Evolutionary conservation across 2,113 vertebrate species (phyloP).

Genomic region (Sardina pilchardus): DNA sequence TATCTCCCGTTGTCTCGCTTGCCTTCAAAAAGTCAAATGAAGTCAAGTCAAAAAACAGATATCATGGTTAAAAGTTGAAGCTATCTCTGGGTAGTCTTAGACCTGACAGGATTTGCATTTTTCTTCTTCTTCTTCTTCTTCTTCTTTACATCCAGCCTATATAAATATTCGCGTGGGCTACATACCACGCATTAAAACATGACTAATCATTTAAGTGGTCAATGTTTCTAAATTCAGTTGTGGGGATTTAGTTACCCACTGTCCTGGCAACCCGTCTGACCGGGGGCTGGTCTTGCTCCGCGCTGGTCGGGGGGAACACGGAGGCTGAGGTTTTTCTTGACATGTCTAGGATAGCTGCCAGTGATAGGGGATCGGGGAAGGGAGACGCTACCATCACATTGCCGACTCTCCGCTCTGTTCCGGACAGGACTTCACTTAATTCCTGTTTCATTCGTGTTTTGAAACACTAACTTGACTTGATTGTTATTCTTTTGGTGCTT

Average conservation of each 20-base stretch:
- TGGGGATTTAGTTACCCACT: conserved; percentile 29
- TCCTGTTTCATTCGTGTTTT: neutral
- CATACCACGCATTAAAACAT: too few relatives aligned
- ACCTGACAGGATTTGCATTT: neutral
- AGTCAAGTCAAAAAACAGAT: too few relatives aligned
- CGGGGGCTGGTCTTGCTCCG: conserved; percentile 51
- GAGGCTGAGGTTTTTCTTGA: conserved; percentile 62
- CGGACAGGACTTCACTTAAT: neutral
- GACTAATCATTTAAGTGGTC: neutral
- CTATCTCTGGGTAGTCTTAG: neutral
- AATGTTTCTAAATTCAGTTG: neutral
- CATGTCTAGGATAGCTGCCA: conserved; percentile 64
- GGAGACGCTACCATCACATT: conserved; percentile 28
- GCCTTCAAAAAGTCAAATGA: neutral
- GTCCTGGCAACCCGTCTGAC: conserved; percentile 49
- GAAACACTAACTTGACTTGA: neutral
- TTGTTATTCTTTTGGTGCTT: neutral
- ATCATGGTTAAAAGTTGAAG: neutral
- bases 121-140: too few relatives aligned
- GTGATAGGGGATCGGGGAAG: conserved; percentile 49
- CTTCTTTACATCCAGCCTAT: neutral
- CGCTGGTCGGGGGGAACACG: conserved; percentile 51
- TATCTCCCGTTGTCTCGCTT: neutral
- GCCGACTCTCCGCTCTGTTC: neutral
- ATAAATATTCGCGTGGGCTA: too few relatives aligned